Percentiles rank a stretch among this genome's conserved stretches.
These are phyloP conservation scores for Lepus timidus DNA, from an alignment of 2,113 vertebrate species.

Conservation along the genomic window DNA sequence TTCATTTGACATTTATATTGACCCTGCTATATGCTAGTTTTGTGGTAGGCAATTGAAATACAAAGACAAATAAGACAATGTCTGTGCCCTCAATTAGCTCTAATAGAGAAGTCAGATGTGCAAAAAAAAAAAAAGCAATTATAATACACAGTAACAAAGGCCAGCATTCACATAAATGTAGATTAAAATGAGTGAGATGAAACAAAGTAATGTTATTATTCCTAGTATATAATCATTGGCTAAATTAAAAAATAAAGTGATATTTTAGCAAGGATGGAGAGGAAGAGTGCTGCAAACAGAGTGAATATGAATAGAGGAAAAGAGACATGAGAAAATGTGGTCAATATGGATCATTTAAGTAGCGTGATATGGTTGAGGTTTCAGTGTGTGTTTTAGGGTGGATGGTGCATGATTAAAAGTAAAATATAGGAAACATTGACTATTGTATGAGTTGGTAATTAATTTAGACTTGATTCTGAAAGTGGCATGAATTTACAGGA, in stretches of 20 bases:
- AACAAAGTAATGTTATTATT: neutral
- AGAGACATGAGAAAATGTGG: neutral
- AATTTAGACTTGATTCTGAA: constrained; percentile 17
- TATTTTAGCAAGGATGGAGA: neutral
- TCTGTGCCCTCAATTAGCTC: neutral
- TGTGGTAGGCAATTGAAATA: neutral
- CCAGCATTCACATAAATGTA: neutral
- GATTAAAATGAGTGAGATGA: constrained; percentile 9
- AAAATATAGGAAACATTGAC: neutral
- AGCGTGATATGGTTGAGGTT: neutral
- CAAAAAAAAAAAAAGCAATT: neutral
- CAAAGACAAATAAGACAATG: neutral
- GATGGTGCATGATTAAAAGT: neutral
- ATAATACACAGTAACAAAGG: neutral
- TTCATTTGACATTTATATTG: constrained; percentile 1
- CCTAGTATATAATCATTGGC: neutral
- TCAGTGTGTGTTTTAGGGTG: neutral
- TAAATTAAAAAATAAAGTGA: constrained; percentile 11
- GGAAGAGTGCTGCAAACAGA: neutral
- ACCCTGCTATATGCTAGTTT: neutral
- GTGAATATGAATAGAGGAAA: neutral
- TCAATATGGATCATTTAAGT: neutral
- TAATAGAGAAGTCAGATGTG: neutral
- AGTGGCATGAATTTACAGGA: neutral
- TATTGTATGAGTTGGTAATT: neutral